phyloP scores from a whole-genome alignment of 2,113 vertebrate genomes.

The Pipa parva region DNA sequence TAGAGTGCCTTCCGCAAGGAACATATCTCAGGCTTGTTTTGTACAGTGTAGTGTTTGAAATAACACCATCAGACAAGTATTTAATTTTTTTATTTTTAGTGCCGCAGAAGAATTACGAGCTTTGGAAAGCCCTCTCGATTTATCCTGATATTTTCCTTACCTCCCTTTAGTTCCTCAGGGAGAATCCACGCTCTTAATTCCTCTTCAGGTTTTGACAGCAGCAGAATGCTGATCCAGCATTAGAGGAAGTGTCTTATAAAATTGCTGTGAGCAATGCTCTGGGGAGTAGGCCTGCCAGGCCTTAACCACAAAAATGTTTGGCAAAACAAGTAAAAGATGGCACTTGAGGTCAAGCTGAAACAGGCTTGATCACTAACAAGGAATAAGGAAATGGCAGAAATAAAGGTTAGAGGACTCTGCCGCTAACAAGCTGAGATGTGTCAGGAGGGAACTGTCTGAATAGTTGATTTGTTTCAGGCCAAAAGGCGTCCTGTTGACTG shows the following conservation, averaged over 20 bases:
- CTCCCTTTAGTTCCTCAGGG: conserved; percentile 29
- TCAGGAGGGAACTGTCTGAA: not conserved
- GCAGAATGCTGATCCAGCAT: conserved; percentile 24
- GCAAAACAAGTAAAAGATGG: conserved; percentile 21
- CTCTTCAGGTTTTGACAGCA: conserved; percentile 36
- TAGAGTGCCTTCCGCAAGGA: not conserved
- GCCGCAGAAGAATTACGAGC: conserved; percentile 22
- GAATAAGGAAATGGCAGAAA: not conserved
- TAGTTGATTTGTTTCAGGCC: conserved; percentile 11
- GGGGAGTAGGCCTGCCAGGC: conserved; percentile 5
- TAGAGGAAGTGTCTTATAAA: conserved; percentile 37
- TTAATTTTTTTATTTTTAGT: not conserved
- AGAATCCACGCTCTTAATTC: conserved; percentile 33
- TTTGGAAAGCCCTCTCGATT: conserved; percentile 9
- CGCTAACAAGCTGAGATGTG: not conserved
- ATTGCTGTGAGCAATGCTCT: not conserved
- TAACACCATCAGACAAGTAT: not conserved
- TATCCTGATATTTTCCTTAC: conserved; percentile 28
- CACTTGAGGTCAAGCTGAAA: conserved; percentile 21
- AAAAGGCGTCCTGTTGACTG: conserved; percentile 5
- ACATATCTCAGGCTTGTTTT: not conserved
- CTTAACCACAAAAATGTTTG: conserved; percentile 21
- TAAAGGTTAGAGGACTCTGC: not conserved
- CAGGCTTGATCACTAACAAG: not conserved
- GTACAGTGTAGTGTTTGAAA: not conserved